Base-by-base conservation (phyloP, 2,888 invertebrate genomes). In the Mythimna lalbum region DNA sequence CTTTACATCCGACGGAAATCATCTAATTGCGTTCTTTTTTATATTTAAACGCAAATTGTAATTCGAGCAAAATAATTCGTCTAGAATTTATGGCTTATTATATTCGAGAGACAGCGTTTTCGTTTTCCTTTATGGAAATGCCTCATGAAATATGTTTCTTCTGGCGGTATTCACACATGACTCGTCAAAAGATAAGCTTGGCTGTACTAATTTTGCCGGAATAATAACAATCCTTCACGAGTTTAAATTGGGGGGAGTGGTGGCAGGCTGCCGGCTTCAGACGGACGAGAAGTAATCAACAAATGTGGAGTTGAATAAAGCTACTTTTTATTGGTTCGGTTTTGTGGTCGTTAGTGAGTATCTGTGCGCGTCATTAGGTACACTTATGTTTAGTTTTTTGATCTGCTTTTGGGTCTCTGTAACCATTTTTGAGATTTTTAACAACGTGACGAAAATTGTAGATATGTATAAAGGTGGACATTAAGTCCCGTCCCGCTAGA, bases 121-220 rank as follows among this genome's bases (percentile, higher is more conserved):
- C 27, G 27, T 27, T 27, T 27, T 70, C 65, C 64, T 69, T 80
- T 73, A 63, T 65, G 60, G 43, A 74, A 82, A 80, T 73, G 70
- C 55, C 69, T 82, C 60, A 47, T 77, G 71, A 69, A 80, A 77
- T 73, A 72, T 77, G 71, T 84, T 78, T 82, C 82, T 70, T 67
- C 27, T 63, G 21, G 68, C 57, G 63, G 67, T 68, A 69, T 82
- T 86, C 77, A 84, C 83, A 83, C 80, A 76, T 80, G 81, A 68
- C 80, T 81, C 71, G 85, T 84, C 85, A 82, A 82, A 84, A 80
- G 73, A 78, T 78, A 82, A 75, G 63, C 65, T 64, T 33, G 59
- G 19, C 61, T 67, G 74, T 72, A 78, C 73, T 76, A 76, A 84
- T 82, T 84, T 84, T 53, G 39, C 27, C 57, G 60, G 55, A 78